Evolutionary conservation across 2,888 invertebrate species (phyloP).

Genomic region (Hypena proboscidalis): DNA sequence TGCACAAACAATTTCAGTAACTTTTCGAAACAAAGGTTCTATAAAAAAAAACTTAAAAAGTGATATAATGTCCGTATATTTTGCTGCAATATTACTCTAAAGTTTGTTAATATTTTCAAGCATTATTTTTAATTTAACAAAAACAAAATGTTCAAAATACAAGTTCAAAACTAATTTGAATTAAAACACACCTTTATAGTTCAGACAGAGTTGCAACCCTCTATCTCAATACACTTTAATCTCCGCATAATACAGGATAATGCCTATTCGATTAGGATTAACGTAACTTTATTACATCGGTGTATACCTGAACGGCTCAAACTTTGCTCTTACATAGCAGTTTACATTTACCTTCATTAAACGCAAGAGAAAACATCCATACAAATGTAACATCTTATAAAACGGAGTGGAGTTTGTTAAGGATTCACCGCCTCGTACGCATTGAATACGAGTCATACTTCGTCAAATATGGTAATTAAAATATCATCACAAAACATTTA

Average conservation of each 20-base stretch:
- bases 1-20: no score
- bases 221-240: conserved; percentile 38
- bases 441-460: conserved; percentile 33
- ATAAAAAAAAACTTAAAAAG: no score
- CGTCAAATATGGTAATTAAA: conserved; percentile 43
- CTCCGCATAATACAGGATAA: conserved; percentile 40
- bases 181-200: conserved; percentile 11
- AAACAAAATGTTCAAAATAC: no score
- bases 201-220: conserved; percentile 34
- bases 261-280: conserved; percentile 44
- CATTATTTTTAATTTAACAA: no score
- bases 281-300: conserved; percentile 38
- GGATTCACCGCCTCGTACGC: conserved; percentile 16
- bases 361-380: conserved; percentile 18
- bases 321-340: conserved; percentile 16
- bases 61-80: no score
- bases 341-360: conserved; percentile 17
- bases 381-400: conserved; percentile 13
- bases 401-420: conserved; percentile 20
- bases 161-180: no score
- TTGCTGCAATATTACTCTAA: no score
- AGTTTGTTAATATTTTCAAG: no score
- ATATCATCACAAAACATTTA: conserved; percentile 34
- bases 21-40: no score
- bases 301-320: conserved; percentile 36